These are phyloP conservation scores for Antitype chi DNA, from an alignment of 2,888 invertebrate species.

Conservation along the genomic window DNA sequence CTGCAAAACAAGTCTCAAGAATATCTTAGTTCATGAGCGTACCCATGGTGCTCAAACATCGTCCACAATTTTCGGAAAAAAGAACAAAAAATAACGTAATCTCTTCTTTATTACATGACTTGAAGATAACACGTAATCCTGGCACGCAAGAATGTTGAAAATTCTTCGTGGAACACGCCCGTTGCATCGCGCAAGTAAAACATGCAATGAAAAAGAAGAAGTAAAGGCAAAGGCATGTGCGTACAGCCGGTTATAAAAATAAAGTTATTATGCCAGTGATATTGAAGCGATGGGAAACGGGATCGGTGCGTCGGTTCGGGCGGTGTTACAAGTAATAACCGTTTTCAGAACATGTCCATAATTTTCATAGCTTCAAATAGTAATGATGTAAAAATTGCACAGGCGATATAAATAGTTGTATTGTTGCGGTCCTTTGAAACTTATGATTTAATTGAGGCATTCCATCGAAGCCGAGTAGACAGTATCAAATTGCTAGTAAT, in stretches of 20 bases:
- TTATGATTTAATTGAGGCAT: slow-evolving; percentile 6
- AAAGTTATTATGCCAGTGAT: slow-evolving; percentile 73
- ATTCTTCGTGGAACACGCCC: slow-evolving; percentile 67
- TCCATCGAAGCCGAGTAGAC: not conserved
- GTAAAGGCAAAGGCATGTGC: slow-evolving; percentile 65
- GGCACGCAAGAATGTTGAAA: slow-evolving; percentile 67
- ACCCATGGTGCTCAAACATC: slow-evolving; percentile 21
- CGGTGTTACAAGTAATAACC: slow-evolving; percentile 49
- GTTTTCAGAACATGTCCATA: slow-evolving; percentile 48
- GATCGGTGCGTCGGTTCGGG: slow-evolving; percentile 48
- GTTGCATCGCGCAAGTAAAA: slow-evolving; percentile 67
- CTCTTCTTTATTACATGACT: slow-evolving; percentile 64
- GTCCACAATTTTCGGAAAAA: slow-evolving; percentile 49
- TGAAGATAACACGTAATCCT: slow-evolving; percentile 68
- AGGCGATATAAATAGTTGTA: not conserved
- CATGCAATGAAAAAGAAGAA: slow-evolving; percentile 69
- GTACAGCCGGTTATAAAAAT: slow-evolving; percentile 77
- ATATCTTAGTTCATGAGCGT: slow-evolving; percentile 6
- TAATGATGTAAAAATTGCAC: slow-evolving; percentile 41
- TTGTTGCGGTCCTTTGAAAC: not conserved
- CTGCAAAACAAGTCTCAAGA: slow-evolving; percentile 31
- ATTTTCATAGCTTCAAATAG: slow-evolving; percentile 45
- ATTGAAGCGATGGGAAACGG: slow-evolving; percentile 65
- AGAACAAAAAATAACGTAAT: slow-evolving; percentile 44
- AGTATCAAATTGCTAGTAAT: not conserved